phyloP scores from a whole-genome alignment of 2,113 vertebrate species.

The Rhabdomys dilectus region DNA sequence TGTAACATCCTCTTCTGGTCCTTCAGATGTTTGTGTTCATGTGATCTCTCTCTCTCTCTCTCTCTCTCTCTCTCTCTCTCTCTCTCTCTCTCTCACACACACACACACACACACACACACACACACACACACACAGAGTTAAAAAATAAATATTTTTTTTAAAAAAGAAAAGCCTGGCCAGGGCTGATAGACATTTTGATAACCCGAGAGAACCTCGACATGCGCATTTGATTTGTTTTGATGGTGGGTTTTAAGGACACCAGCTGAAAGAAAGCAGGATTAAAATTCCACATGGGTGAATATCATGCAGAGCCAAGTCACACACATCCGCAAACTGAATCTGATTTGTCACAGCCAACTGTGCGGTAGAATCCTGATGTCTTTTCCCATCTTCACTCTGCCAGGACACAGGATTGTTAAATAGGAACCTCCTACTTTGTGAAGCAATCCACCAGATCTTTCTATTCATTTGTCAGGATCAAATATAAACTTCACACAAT shows the following conservation, averaged over 20 bases:
- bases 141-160: background rate
- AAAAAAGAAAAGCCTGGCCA: background rate
- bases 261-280: constrained; percentile 15
- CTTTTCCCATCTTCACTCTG: background rate
- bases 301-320: background rate
- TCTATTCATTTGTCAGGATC: constrained; percentile 28
- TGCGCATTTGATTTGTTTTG: background rate
- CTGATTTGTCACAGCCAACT: background rate
- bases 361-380: background rate
- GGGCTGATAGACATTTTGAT: background rate
- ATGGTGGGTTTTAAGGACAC: constrained; percentile 24
- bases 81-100: background rate
- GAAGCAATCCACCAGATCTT: background rate
- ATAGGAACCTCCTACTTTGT: background rate
- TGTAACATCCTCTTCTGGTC: background rate
- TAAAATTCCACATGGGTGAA: background rate
- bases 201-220: background rate
- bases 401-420: background rate
- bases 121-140: background rate
- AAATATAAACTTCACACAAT: background rate
- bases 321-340: background rate
- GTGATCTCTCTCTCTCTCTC: too few species aligned
- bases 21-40: background rate
- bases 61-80: background rate
- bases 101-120: background rate